Conservation (phyloP, 1,140 invertebrate genomes). For the Danaus plexippus region DNA sequence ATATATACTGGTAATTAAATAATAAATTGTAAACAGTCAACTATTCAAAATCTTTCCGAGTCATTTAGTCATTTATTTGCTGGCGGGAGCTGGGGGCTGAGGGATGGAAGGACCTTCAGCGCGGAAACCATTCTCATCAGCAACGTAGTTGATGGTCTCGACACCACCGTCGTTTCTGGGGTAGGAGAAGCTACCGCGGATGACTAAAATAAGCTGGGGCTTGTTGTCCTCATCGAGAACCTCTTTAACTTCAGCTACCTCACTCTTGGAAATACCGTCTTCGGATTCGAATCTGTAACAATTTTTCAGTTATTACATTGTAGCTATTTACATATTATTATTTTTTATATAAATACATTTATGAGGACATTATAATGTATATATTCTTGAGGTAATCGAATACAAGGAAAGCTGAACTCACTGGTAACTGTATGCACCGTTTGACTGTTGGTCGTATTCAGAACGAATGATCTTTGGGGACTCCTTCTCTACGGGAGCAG, state of each 20-base stretch:
- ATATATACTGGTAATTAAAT: too few species aligned
- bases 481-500: conserved; percentile 28
- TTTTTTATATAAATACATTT: background rate
- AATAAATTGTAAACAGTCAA: conserved; percentile 1
- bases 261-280: conserved; percentile 44
- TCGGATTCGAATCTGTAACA: conserved; percentile 53
- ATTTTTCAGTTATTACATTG: conserved; percentile 7
- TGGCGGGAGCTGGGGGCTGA: conserved; percentile 21
- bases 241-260: conserved; percentile 52
- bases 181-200: conserved; percentile 58
- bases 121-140: conserved; percentile 73
- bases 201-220: conserved; percentile 49
- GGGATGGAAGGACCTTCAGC: conserved; percentile 56
- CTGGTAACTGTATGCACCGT: conserved; percentile 49
- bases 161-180: conserved; percentile 41
- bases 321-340: background rate
- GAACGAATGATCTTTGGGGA: conserved; percentile 48
- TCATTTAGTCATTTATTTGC: conserved; percentile 29
- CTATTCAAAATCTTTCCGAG: conserved; percentile 13
- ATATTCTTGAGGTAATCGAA: background rate
- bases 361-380: conserved; percentile 1
- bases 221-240: conserved; percentile 63
- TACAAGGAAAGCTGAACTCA: conserved; percentile 21
- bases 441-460: conserved; percentile 42
- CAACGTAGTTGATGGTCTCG: conserved; percentile 60